Evolutionary conservation across 2,888 invertebrate species (phyloP), one percentile per base, ranked within the genome.

Genomic region (Dryadula phaetusa): DNA sequence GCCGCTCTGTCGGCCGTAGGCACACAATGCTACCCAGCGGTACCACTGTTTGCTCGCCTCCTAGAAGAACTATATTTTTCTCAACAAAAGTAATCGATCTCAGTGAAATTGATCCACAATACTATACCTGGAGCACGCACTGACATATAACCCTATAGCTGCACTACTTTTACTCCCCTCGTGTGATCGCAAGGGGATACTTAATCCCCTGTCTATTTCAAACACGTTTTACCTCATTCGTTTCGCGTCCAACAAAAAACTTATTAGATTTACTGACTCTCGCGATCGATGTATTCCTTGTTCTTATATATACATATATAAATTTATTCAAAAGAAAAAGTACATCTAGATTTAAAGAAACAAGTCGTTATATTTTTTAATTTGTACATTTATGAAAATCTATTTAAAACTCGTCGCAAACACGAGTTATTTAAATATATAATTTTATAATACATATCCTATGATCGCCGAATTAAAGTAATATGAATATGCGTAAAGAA

Each of bases 211-310:
- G 92, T 90, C 92, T 90, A 90, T 91, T 89, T 90, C 90, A 87
- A 91, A 92, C 92, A 92, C 91, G 91, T 92, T 91, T 90, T 85
- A 89, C 90, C 85, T 91, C 91, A 91, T 90, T 89, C 90, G 87
- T 87, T 87, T 86, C 86, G 86, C 87, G 86, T 84, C 84, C 83
- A 79, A 90, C 83, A 90, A 92, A 92, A 91, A 88, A 86, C 83
- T 88, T 90, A 91, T 91, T 90, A 88, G 88, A 91, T 90, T 90
- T 87, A 88, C 82, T 84, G 81, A 81, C 79, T 78, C 74, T 74
- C 73, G 71, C 84, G 84, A 90, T 92, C 89, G 82, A 90, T 90
- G 84, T 77, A 70, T 78, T 75, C 81, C 82, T 3, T 53, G 37
- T 22, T 16, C 22, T 37, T 22, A 22, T 54, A n/a, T 25, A 49